These are phyloP conservation scores for Platyscelio sp. DNA, from an alignment of 2,888 invertebrate species.

Conservation along the genomic window DNA sequence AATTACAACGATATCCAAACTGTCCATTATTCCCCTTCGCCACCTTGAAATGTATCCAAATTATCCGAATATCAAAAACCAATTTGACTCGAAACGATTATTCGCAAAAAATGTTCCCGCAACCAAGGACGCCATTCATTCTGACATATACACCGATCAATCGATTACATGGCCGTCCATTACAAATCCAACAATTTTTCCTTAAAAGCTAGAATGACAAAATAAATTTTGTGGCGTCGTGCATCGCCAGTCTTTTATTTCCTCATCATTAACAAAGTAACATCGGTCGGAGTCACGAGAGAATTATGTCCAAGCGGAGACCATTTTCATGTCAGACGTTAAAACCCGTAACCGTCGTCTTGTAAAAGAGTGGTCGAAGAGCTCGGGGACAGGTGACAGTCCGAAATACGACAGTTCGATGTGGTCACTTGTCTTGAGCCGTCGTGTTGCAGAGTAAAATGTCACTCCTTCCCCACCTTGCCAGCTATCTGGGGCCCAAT, in stretches of 20 bases:
- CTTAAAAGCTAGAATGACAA: slow-evolving; percentile 15
- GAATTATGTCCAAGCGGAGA: slow-evolving; percentile 52
- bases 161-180: slow-evolving; percentile 37
- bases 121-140: too few species aligned
- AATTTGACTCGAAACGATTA: too few species aligned
- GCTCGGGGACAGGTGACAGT: slow-evolving; percentile 79
- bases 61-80: too few species aligned
- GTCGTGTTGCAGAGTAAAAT: slow-evolving; percentile 79
- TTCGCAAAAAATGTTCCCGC: too few species aligned
- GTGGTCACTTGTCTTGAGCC: slow-evolving; percentile 81
- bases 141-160: neutral
- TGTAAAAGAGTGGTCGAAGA: slow-evolving; percentile 72
- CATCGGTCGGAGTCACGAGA: slow-evolving; percentile 31
- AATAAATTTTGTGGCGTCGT: slow-evolving; percentile 10
- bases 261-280: slow-evolving; percentile 51
- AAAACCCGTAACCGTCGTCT: slow-evolving; percentile 62
- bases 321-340: slow-evolving; percentile 68
- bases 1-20: too few species aligned
- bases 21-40: too few species aligned
- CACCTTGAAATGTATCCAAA: too few species aligned
- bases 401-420: slow-evolving; percentile 81
- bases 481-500: slow-evolving; percentile 42
- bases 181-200: slow-evolving; percentile 35
- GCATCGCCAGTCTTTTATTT: slow-evolving; percentile 31
- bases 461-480: slow-evolving; percentile 60